A percentile compares a stretch with the other conserved stretches of the same genome.
These are phyloP conservation scores for Sebastes hubbsi DNA, from an alignment of 2,797 vertebrate species.

Conservation along the genomic window DNA sequence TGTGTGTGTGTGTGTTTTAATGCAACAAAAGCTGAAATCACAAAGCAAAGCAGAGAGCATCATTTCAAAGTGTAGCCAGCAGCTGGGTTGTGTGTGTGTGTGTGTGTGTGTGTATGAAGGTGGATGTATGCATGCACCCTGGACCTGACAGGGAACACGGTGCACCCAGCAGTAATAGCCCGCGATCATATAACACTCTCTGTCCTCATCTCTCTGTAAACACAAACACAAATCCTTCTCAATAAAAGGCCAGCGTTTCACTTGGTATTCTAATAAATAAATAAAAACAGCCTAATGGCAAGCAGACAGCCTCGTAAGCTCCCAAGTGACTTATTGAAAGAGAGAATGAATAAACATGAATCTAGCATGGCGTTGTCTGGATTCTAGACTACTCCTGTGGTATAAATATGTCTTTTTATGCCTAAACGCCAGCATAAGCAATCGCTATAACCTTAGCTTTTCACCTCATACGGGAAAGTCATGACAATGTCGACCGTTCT, in stretches of 20 bases:
- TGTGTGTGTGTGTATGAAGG: not conserved
- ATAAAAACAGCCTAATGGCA: not conserved
- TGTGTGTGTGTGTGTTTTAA: not conserved
- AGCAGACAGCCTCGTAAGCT: conserved; percentile 14
- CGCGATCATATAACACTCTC: not conserved
- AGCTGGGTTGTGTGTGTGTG: not conserved
- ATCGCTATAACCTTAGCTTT: not conserved
- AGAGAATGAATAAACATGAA: conserved; percentile 48
- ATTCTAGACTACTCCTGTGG: not conserved
- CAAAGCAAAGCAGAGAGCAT: not conserved
- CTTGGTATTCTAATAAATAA: conserved; percentile 11
- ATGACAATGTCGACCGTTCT: not conserved
- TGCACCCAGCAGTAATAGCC: not conserved
- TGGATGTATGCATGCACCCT: not conserved
- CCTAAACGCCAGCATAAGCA: not conserved
- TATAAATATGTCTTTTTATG: not conserved
- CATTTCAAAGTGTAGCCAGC: not conserved
- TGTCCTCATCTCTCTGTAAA: not conserved
- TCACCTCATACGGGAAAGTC: not conserved
- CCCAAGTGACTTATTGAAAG: conserved; percentile 27
- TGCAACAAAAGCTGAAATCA: conserved; percentile 8
- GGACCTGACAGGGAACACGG: not conserved
- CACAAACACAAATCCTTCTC: not conserved
- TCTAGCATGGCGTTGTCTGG: not conserved
- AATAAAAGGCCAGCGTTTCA: not conserved